phyloP scores from a whole-genome alignment of 2,113 vertebrate genomes.

The Procavia capensis region DNA sequence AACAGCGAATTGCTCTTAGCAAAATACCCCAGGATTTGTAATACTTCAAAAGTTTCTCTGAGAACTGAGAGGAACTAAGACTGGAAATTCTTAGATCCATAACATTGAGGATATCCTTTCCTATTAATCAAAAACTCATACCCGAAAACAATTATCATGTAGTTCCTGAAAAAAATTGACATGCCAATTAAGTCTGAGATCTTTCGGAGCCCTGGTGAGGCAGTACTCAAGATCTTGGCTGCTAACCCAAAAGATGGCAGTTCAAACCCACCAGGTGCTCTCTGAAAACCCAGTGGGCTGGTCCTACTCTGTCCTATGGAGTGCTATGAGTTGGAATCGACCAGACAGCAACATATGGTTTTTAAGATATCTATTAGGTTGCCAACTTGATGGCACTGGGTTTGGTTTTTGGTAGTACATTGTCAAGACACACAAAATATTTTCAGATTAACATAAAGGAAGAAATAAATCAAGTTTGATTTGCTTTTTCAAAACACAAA shows the following conservation, averaged over 20 bases:
- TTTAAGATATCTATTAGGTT: too few relatives aligned
- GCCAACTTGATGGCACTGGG: too few relatives aligned
- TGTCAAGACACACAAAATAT: neutral
- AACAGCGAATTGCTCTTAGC: neutral
- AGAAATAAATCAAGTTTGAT: neutral
- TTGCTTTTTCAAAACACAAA: neutral
- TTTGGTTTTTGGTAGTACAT: neutral
- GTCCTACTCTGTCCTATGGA: too few relatives aligned
- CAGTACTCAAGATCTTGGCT: too few relatives aligned
- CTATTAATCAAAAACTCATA: neutral
- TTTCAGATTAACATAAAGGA: neutral
- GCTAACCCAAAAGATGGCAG: too few relatives aligned
- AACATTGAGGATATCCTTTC: neutral
- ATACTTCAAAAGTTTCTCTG: neutral
- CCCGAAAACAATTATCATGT: neutral
- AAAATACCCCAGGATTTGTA: neutral
- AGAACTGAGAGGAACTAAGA: neutral
- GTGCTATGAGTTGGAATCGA: too few relatives aligned
- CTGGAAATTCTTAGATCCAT: neutral
- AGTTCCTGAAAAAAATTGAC: conserved; percentile 11
- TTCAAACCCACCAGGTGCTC: too few relatives aligned
- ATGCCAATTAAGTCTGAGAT: neutral
- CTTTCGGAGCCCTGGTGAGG: too few relatives aligned
- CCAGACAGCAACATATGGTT: too few relatives aligned
- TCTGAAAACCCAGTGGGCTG: too few relatives aligned